Evolutionary conservation across 2,888 invertebrate species (phyloP).

Genomic region (Phanerotoma sp.): DNA sequence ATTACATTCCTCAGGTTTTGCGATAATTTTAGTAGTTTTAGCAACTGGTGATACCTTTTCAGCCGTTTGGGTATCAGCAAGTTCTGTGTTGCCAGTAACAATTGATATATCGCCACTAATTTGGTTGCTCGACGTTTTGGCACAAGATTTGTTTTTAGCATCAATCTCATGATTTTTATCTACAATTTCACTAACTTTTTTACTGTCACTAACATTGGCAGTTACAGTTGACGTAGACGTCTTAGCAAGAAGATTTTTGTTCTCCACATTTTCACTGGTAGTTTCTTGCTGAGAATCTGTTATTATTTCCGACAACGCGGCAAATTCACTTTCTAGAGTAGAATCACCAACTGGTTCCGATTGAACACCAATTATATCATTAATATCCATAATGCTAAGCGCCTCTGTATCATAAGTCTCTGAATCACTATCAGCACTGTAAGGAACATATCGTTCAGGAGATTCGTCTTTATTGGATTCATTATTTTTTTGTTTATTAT

Average conservation of each 20-base stretch:
- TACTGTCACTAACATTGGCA: background rate
- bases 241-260: conserved; percentile 21
- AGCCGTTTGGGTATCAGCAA: too few species aligned
- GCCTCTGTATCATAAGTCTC: conserved; percentile 47
- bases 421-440: conserved; percentile 45
- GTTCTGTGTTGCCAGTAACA: too few species aligned
- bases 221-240: background rate
- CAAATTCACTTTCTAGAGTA: conserved; percentile 51
- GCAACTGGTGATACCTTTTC: too few species aligned
- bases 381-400: conserved; percentile 50
- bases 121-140: background rate
- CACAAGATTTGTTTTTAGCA: background rate
- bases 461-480: conserved; percentile 33
- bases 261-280: conserved; percentile 20
- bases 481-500: conserved; percentile 13
- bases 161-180: too few species aligned
- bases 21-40: too few species aligned
- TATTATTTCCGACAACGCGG: conserved; percentile 51
- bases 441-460: conserved; percentile 40
- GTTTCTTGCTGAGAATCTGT: conserved; percentile 43
- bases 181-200: background rate
- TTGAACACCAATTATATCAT: conserved; percentile 48
- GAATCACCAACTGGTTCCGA: conserved; percentile 43
- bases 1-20: too few species aligned
- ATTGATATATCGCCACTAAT: background rate